Base-by-base conservation (phyloP, 2,797 vertebrate species). In the Clamator glandarius region DNA sequence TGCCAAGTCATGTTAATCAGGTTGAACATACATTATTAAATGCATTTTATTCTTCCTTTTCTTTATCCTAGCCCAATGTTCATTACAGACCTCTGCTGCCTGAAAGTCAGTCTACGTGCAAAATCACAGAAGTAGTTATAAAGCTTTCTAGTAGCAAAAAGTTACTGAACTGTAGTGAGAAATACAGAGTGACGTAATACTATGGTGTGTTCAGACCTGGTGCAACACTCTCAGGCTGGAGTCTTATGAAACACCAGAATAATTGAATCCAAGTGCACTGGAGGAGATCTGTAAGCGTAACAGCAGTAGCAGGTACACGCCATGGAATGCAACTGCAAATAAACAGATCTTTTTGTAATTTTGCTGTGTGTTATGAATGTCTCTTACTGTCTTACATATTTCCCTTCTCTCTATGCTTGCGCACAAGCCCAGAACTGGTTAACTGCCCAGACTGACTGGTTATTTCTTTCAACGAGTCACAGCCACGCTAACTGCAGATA, bases 221-320 rank as follows among this genome's bases (percentile, higher is more conserved):
- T 29, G 28, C 66, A 73, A 9, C 35, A 36, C 19, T 26, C 84
- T 55, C 31, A 51, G 9, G 19, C 29, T 41, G 50, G 21, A 13
- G 5, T 58, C 12, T 21, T 77, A 36, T 68, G 76, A n/a, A 76
- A 41, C 42, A 61, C 11, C 7, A 46, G 31, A 39, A 31, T 31
- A 39, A 20, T 5, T 18, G 42, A 89, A 57, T 15, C 18, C 0
- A 2, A 33, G 31, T 24, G 9, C 8, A 2, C 12, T 2, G 1
- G 17, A 19, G 17, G 12, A 33, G n/a, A n/a, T 36, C 50, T 44
- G 12, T 57, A n/a, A 52, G 31, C 14, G 68, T 28, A 68, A 24
- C 0, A 5, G 26, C 21, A 61, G 48, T 35, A 44, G 7, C 31
- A 8, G 35, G 17, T 51, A 25, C 0, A 0, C 54, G 39, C 16